Base-by-base conservation (phyloP, 2,797 vertebrate genomes). In the Acrossocheilus fasciatus region DNA sequence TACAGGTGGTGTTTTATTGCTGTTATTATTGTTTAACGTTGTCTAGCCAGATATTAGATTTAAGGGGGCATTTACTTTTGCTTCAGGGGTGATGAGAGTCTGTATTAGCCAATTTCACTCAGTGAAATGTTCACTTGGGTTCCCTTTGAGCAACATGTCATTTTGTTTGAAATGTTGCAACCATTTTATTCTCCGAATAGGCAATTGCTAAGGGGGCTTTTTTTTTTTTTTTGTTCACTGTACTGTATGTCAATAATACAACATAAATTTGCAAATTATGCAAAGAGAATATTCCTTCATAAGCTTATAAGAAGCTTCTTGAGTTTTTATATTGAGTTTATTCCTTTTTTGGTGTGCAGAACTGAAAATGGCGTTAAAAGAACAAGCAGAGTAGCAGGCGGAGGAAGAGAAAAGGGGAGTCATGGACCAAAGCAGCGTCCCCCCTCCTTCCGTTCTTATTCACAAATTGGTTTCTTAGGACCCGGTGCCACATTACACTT, bases 391-490 rank as follows among this genome's bases (percentile, higher is more conserved):
- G 79, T 36, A 34, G 10, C 62, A 81, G 43, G 15, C 70, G n/a
- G 11, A 85, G 82, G 84, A 90, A 89, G 86, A 34, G 36, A 88
- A 76, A 80, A 85, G 88, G 81, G 88, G 23, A 62, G 87, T 91
- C 89, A 70, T 81, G 80, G 77, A 83, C 81, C 86, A 88, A 91
- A 91, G 90, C 89, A 90, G 87, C 41, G 0, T 59, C 76, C 18
- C 88, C 86, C 66, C 90, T 82, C 80, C 89, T 66, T 84, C 70
- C 82, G 86, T 90, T 92, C 87, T 89, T 26, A 66, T 87, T 90
- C 89, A 89, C 92, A 93, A 94, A 93, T 94, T 94, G 92, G 91
- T 94, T 94, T 94, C 91, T 82, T 89, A 87, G 83, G 88, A 93
- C 87, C 85, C 18, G 39, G 41, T 86, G 72, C 87, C 85, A 89